Base-by-base conservation (phyloP, 2,888 invertebrate genomes). In the Drosophila testacea region DNA sequence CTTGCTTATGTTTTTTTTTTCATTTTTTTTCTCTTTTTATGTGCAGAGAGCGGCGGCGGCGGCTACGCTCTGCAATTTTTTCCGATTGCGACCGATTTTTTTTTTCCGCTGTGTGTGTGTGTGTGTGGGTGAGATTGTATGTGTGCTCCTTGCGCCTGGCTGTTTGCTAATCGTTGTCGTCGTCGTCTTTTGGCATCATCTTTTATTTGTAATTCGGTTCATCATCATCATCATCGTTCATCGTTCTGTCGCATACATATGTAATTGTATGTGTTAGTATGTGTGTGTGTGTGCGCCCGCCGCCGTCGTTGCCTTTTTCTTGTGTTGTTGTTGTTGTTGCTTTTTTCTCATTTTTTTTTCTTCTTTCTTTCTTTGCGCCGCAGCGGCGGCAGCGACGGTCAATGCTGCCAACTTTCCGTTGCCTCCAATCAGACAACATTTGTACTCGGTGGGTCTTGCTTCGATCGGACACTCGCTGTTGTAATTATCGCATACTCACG, bases 161-260 rank as follows among this genome's bases (percentile, higher is more conserved):
- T 81, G 81, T 81, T 82, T 91, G 91, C 91, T 91, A 91, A 91
- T 91, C 90, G 86, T 88, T 87, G 90, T 86, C 89, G 62, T 28
- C 54, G 62, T 84, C 86, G 90, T 82, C 82, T 82, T 83, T 83
- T 83, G 91, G 91, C 92, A 91, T 91, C 91, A 91, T 91, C 91
- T 91, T 91, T 91, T 91, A 91, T 91, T 91, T 91, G 91, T 91
- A 91, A 91, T 91, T 91, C 90, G 91, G 91, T 91, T 91, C 91
- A 91, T 91, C 91, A 91, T 91, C 91, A 91, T 91, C 91, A 91
- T 91, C 91, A 91, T 91, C 90, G 91, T 91, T 90, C 90, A 91
- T 91, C 91, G 90, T 90, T 84, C 90, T 90, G 86, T 81, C 89
- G 88, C 89, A 87, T 83, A 69, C 79, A 82, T 83, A 64, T 70